Evolutionary conservation across 2,888 invertebrate genomes (phyloP), one percentile per base, ranked within the genome.

Genomic region (Cephus rjabovi): DNA sequence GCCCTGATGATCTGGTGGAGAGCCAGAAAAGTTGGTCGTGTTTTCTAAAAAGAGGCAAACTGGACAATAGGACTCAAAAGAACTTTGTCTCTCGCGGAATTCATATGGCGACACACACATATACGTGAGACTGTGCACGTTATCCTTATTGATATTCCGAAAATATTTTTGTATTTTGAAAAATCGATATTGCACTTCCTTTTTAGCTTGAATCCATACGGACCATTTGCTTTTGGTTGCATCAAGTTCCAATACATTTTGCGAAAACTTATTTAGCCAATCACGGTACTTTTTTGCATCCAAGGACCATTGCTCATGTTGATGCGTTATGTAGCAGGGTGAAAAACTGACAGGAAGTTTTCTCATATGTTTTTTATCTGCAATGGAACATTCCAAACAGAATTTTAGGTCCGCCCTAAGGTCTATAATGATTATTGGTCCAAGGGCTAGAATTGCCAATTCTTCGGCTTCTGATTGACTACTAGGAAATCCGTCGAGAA

Each of bases 401-500:
- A 90, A 92, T 0, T 90, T 84, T 80, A 91, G 87, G 69, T 89
- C 86, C 12, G 92, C 90, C 76, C 90, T 86, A 30, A 95, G 87
- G 86, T 95, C 93, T 75, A 95, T 90, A 6, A 95, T 90, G 74
- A 94, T 87, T 87, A 93, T 92, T 0, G 95, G 95, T 79, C 93
- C 93, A n/a, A 95, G 85, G 37, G 93, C 94, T 34, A 92, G 79
- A 82, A 91, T 92, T 4, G 91, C 89, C 33, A 95, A 87, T 83
- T 93, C 91, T 82, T 91, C 90, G 15, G 93, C 92, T 88, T 94
- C 94, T 73, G 91, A 86, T n/a, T 92, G 89, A 34, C 90, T 91
- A 77, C 92, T 91, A 6, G 95, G 95, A 88, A 95, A 94, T 1
- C 95, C 95, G 86, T 95, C 95, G 77, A 94, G 92, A 23, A 95